Evolutionary conservation across 2,888 invertebrate genomes (phyloP).

Genomic region (Lochmaea crataegi): DNA sequence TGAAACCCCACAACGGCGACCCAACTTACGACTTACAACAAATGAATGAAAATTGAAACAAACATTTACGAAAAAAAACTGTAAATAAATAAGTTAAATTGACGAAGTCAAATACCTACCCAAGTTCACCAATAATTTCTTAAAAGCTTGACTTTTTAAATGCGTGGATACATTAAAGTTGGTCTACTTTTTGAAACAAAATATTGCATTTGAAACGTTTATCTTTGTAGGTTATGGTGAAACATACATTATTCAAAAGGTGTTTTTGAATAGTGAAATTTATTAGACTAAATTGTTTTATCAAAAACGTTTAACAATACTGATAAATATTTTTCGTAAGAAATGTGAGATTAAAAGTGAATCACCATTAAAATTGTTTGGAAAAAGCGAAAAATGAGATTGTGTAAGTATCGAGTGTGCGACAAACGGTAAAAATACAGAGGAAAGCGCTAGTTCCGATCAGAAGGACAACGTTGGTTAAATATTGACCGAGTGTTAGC

Average conservation of each 20-base stretch:
- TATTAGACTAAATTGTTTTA: not conserved
- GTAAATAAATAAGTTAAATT: too few relatives aligned
- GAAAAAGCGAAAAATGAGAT: not conserved
- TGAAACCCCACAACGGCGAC: too few relatives aligned
- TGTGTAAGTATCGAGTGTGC: not conserved
- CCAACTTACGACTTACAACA: too few relatives aligned
- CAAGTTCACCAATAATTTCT: too few relatives aligned
- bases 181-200: too few relatives aligned
- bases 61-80: too few relatives aligned
- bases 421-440: constrained; percentile 13
- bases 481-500: constrained; percentile 57
- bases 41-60: too few relatives aligned
- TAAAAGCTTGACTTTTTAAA: too few relatives aligned
- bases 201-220: not conserved
- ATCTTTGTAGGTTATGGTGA: not conserved
- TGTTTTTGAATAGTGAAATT: not conserved
- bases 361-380: not conserved
- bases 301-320: too few relatives aligned
- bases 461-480: constrained; percentile 53
- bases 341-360: not conserved
- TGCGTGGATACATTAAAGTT: too few relatives aligned
- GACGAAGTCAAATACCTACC: too few relatives aligned
- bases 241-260: not conserved
- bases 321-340: not conserved
- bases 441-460: constrained; percentile 45